These are phyloP conservation scores for Arothron firmamentum DNA, from an alignment of 2,113 vertebrate genomes.

Conservation along the genomic window DNA sequence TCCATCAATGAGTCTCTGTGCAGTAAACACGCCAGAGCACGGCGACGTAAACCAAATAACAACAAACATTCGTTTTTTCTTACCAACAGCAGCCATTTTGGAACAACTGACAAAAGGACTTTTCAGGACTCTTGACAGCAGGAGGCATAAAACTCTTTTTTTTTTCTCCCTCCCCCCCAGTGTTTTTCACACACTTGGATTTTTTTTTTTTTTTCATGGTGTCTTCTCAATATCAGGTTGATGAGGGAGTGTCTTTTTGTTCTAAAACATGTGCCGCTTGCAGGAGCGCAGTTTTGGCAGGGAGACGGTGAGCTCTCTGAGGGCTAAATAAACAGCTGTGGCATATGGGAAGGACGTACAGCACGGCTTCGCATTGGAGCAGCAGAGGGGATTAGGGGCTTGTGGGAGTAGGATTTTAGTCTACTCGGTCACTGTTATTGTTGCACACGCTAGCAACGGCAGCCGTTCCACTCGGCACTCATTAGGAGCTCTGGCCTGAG, in stretches of 20 bases:
- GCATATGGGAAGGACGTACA: slow-evolving; percentile 63
- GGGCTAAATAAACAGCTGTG: slow-evolving; percentile 68
- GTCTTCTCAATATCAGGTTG: slow-evolving; percentile 32
- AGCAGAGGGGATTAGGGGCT: slow-evolving; percentile 6
- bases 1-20: slow-evolving; percentile 51
- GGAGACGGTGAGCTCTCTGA: slow-evolving; percentile 60
- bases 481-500: slow-evolving; percentile 56
- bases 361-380: slow-evolving; percentile 16
- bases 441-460: slow-evolving; percentile 26
- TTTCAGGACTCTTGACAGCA: slow-evolving; percentile 33
- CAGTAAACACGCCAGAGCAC: slow-evolving; percentile 66
- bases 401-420: slow-evolving; percentile 9
- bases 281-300: slow-evolving; percentile 59
- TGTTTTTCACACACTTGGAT: slow-evolving; percentile 8
- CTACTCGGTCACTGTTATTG: slow-evolving; percentile 41
- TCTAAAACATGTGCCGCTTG: slow-evolving; percentile 38
- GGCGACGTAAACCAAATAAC: slow-evolving; percentile 60
- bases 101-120: slow-evolving; percentile 58
- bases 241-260: slow-evolving; percentile 51
- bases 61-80: slow-evolving; percentile 66
- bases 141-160: slow-evolving; percentile 34
- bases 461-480: slow-evolving; percentile 46
- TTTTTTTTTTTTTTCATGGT: slow-evolving; percentile 17
- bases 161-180: background rate
- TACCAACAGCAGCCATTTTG: slow-evolving; percentile 63